phyloP scores from a whole-genome alignment of 1,140 invertebrate species.

The Nomia melanderi region DNA sequence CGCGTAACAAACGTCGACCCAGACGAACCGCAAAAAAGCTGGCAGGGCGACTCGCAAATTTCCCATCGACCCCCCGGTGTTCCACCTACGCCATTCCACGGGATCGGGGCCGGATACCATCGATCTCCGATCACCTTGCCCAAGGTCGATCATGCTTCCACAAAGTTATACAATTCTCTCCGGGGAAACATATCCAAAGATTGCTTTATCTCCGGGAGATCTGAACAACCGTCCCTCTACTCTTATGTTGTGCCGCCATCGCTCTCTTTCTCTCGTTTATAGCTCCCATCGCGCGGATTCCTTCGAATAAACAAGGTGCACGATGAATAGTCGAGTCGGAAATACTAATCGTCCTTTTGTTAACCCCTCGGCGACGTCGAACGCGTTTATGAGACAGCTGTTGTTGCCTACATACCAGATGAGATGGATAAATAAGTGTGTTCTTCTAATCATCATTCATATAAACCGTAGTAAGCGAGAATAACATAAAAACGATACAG shows the following conservation, averaged over 20 bases:
- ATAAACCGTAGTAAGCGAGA: too few relatives aligned
- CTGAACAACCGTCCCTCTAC: neutral
- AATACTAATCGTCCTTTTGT: neutral
- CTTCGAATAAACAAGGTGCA: neutral
- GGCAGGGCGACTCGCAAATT: slow-evolving; percentile 31
- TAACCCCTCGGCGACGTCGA: neutral
- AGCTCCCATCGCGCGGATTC: neutral
- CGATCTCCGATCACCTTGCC: slow-evolving; percentile 52
- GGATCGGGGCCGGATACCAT: slow-evolving; percentile 20
- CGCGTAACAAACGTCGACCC: neutral
- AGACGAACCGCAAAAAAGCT: neutral
- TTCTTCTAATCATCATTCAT: too few relatives aligned
- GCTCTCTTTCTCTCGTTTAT: neutral
- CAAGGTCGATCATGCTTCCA: slow-evolving; percentile 47
- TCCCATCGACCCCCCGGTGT: slow-evolving; percentile 22
- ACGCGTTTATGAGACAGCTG: too few relatives aligned
- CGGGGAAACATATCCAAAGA: neutral
- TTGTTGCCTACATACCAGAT: too few relatives aligned
- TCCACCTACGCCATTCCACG: neutral
- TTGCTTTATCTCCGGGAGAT: neutral
- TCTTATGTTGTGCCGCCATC: too few relatives aligned
- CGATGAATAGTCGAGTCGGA: neutral
- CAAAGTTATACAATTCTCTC: slow-evolving; percentile 16
- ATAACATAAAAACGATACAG: too few relatives aligned
- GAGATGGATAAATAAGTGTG: too few relatives aligned